These are phyloP conservation scores for Drosophila differens DNA, from an alignment of 2,888 invertebrate species.

Conservation along the genomic window DNA sequence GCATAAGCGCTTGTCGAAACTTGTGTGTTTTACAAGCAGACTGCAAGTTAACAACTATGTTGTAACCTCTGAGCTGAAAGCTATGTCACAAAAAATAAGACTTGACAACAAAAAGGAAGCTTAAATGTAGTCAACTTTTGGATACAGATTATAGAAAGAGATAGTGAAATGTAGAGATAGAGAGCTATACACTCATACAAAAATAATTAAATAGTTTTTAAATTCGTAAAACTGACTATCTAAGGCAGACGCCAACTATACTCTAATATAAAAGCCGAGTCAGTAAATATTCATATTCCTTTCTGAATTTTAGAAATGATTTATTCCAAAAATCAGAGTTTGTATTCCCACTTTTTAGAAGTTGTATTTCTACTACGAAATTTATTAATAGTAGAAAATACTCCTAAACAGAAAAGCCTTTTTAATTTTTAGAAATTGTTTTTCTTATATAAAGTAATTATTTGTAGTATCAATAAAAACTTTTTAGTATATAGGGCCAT, in stretches of 20 bases:
- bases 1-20: conserved; percentile 4
- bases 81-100: background rate
- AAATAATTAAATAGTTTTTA: background rate
- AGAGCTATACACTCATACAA: background rate
- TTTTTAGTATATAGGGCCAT: too few relatives aligned
- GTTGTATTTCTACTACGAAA: too few relatives aligned
- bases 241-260: background rate
- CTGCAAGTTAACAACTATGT: conserved; percentile 21
- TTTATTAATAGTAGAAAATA: too few relatives aligned
- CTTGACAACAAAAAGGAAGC: background rate
- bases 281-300: background rate
- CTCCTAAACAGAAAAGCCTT: too few relatives aligned
- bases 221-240: background rate
- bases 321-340: too few relatives aligned
- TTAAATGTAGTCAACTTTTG: background rate
- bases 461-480: too few relatives aligned
- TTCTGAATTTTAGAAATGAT: too few relatives aligned
- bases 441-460: too few relatives aligned
- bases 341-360: too few relatives aligned
- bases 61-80: background rate
- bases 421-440: too few relatives aligned
- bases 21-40: conserved; percentile 29
- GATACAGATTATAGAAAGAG: background rate
- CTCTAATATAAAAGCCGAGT: background rate
- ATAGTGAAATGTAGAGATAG: background rate